Conservation (phyloP, 2,113 vertebrate genomes). For the Pyrgilauda ruficollis region DNA sequence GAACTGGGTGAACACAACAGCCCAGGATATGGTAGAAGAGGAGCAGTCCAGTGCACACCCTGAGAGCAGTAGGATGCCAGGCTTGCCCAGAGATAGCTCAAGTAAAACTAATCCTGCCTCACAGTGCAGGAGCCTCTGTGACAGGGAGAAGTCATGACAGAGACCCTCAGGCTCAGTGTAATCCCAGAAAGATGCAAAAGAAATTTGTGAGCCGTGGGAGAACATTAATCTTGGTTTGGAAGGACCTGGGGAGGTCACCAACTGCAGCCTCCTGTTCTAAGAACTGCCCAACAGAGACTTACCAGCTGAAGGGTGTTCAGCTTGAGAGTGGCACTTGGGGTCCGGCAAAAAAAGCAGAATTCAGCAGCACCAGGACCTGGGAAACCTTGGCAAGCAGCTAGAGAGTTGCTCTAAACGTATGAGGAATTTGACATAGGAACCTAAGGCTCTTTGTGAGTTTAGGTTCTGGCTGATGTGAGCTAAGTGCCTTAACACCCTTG, state of each 20-base stretch:
- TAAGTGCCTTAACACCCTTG: background rate
- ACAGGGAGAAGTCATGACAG: background rate
- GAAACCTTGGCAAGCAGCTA: background rate
- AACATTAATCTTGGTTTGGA: background rate
- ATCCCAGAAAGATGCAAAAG: background rate
- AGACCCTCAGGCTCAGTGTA: background rate
- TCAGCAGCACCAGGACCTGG: background rate
- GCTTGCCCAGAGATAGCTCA: background rate
- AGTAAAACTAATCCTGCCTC: background rate
- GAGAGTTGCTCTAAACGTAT: too few species aligned
- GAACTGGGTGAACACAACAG: background rate
- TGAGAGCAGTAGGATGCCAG: background rate
- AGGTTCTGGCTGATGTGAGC: background rate
- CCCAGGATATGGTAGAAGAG: background rate
- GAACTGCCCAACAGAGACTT: background rate
- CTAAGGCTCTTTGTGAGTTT: background rate
- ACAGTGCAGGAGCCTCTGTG: background rate
- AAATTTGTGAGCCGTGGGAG: background rate
- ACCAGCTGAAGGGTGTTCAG: background rate
- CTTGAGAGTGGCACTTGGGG: background rate
- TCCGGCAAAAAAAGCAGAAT: background rate
- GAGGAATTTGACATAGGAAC: background rate
- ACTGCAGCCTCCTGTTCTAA: background rate
- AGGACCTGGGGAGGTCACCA: background rate
- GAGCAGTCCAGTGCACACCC: background rate